These are phyloP conservation scores for Lepidocolaptes lacrymiger DNA, from an alignment of 2,797 vertebrate species.

Conservation along the genomic window DNA sequence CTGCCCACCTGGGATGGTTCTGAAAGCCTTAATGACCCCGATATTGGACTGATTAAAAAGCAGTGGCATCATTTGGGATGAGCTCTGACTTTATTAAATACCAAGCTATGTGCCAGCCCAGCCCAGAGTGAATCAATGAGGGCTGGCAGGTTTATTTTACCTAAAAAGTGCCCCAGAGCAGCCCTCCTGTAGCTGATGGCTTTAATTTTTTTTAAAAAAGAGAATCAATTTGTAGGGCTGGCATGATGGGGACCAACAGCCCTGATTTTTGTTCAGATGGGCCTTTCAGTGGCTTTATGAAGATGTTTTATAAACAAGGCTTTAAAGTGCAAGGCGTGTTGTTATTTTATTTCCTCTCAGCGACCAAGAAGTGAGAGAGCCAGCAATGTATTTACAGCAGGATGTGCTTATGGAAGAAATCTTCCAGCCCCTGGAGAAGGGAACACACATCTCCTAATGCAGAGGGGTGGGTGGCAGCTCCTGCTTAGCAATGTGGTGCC, in stretches of 20 bases:
- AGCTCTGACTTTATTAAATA: neutral
- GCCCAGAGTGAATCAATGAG: neutral
- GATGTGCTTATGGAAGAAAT: neutral
- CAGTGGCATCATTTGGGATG: neutral
- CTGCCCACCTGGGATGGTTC: neutral
- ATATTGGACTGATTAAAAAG: neutral
- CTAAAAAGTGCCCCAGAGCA: neutral
- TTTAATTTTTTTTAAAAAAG: neutral
- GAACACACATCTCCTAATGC: neutral
- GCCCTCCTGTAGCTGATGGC: neutral
- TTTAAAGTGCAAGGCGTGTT: neutral
- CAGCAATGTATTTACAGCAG: neutral
- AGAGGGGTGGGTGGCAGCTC: neutral
- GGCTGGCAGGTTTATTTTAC: constrained; percentile 2
- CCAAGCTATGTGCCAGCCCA: neutral
- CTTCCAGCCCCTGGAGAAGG: neutral
- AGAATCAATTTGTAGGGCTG: neutral
- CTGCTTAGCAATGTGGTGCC: neutral
- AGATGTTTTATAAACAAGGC: constrained; percentile 18
- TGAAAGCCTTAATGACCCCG: neutral
- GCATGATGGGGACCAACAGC: neutral
- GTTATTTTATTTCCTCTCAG: constrained; percentile 1
- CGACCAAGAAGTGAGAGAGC: neutral
- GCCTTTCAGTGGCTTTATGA: neutral
- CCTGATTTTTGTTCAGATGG: neutral